A percentile compares a stretch with the other conserved stretches of the same genome.
phyloP scores from a whole-genome alignment of 2,888 invertebrate species.

The Argyresthia albistria region DNA sequence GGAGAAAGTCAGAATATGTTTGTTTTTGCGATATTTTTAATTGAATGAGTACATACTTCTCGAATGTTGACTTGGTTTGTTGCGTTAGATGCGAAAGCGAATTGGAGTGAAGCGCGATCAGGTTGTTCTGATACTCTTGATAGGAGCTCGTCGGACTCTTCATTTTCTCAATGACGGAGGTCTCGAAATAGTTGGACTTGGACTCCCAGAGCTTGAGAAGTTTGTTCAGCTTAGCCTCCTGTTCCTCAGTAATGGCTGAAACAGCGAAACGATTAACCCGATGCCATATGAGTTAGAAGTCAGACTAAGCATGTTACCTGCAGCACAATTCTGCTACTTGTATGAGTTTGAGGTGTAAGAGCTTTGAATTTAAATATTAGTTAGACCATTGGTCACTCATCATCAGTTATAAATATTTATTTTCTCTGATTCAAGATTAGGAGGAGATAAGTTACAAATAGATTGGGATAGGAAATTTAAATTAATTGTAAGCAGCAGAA shows the following conservation, averaged over 20 bases:
- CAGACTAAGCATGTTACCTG: slow-evolving; percentile 63
- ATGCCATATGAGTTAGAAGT: slow-evolving; percentile 40
- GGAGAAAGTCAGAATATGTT: neutral
- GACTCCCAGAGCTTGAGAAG: slow-evolving; percentile 96
- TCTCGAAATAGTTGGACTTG: slow-evolving; percentile 90
- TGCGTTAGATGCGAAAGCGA: slow-evolving; percentile 84
- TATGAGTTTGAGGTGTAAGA: neutral
- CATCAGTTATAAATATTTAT: neutral
- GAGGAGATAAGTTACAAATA: too few relatives aligned
- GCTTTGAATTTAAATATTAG: neutral
- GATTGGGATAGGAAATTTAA: too few relatives aligned
- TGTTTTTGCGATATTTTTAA: neutral
- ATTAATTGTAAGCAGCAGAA: neutral
- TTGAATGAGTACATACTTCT: slow-evolving; percentile 64
- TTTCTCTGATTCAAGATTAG: neutral
- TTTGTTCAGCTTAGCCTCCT: slow-evolving; percentile 93
- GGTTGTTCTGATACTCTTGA: slow-evolving; percentile 88
- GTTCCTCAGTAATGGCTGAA: slow-evolving; percentile 87
- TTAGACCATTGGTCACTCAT: neutral
- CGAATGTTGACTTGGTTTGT: slow-evolving; percentile 87
- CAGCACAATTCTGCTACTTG: slow-evolving; percentile 2
- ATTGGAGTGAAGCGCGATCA: slow-evolving; percentile 85
- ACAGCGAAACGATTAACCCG: slow-evolving; percentile 57
- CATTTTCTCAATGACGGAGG: slow-evolving; percentile 87
- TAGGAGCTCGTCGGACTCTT: slow-evolving; percentile 91